Conservation (phyloP, 2,797 vertebrate genomes). For the Hipposideros larvatus region DNA sequence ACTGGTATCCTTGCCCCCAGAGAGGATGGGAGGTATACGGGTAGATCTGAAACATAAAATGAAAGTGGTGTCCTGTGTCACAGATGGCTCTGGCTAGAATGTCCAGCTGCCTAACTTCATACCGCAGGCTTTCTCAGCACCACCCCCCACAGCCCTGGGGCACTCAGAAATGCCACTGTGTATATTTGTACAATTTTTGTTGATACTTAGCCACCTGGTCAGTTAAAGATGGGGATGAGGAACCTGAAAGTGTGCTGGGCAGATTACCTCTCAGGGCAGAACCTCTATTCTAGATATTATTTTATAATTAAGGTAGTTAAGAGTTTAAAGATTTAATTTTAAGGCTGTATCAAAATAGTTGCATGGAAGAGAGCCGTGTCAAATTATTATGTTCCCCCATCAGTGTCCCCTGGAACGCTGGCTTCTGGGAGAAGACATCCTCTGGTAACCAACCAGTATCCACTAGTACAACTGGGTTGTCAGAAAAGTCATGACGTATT, state of each 20-base stretch:
- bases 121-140: neutral
- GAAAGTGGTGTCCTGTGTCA: neutral
- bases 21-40: neutral
- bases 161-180: neutral
- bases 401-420: neutral
- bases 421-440: neutral
- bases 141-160: neutral
- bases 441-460: neutral
- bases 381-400: neutral
- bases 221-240: neutral
- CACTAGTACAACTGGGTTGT: neutral
- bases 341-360: neutral
- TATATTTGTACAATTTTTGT: neutral
- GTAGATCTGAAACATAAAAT: neutral
- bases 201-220: neutral
- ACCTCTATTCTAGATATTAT: neutral
- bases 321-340: neutral
- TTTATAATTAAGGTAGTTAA: neutral
- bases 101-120: neutral
- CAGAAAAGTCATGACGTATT: too few relatives aligned
- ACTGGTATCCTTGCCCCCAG: neutral
- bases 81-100: neutral
- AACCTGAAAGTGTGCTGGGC: neutral
- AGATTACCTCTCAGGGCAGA: neutral
- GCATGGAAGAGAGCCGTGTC: neutral